Evolutionary conservation across 2,113 vertebrate genomes (phyloP).

Genomic region (Microcebus tavaratra): DNA sequence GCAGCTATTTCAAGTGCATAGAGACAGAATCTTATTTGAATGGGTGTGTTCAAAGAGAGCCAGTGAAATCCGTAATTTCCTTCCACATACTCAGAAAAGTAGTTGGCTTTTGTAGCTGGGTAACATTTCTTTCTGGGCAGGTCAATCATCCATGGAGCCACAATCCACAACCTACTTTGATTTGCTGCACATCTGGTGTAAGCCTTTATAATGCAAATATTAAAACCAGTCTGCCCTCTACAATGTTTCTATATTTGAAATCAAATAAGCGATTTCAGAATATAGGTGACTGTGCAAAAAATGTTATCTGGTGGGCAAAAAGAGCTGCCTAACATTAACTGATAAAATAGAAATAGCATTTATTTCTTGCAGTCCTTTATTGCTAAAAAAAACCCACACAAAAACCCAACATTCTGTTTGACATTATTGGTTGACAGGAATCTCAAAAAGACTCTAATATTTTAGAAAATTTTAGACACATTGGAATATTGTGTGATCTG

Average conservation of each 20-base stretch:
- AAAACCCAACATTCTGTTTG: neutral
- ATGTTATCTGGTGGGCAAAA: neutral
- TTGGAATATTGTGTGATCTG: neutral
- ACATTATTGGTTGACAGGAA: neutral
- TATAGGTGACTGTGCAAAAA: neutral
- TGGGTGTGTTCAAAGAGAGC: conserved; percentile 11
- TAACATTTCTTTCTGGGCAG: conserved; percentile 56
- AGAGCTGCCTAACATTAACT: neutral
- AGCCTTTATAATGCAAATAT: conserved; percentile 48
- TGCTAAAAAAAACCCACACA: neutral
- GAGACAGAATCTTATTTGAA: conserved; percentile 2
- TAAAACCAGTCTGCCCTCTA: conserved; percentile 29
- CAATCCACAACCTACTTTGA: conserved; percentile 41
- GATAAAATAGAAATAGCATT: neutral
- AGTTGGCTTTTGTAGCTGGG: conserved; percentile 23
- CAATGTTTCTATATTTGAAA: conserved; percentile 40
- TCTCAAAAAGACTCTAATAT: neutral
- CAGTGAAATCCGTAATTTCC: conserved; percentile 49
- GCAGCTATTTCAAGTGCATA: neutral
- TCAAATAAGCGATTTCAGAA: conserved; percentile 26
- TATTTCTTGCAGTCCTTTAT: neutral
- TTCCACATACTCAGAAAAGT: conserved; percentile 36
- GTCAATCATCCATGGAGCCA: conserved; percentile 33
- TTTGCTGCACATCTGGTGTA: conserved; percentile 57
- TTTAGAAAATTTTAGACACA: neutral